Percentiles rank a stretch among this genome's conserved stretches.
Evolutionary conservation across 2,113 vertebrate species (phyloP).

Genomic region (Benitochromis conjunctus): DNA sequence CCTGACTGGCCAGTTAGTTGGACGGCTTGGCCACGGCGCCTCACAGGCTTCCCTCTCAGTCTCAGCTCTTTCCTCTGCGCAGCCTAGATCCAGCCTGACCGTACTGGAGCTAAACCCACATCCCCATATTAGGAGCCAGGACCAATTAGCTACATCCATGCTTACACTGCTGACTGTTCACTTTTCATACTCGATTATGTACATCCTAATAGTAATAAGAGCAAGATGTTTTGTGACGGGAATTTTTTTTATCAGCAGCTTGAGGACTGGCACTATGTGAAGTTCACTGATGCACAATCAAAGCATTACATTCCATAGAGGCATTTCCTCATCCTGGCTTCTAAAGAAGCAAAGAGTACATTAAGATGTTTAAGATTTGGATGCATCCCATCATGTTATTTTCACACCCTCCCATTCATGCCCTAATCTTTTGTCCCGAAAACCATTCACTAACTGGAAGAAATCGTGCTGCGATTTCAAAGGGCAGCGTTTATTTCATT

Average conservation of each 20-base stretch:
- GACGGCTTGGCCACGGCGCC: conserved; percentile 29
- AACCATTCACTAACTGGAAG: conserved; percentile 32
- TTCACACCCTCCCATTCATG: conserved; percentile 30
- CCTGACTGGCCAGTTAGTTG: conserved; percentile 33
- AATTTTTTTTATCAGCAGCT: conserved; percentile 33
- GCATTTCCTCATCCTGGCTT: conserved; percentile 6
- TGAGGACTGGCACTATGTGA: not conserved
- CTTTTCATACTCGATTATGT: conserved; percentile 34
- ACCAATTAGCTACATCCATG: conserved; percentile 49
- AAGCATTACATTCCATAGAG: conserved; percentile 7
- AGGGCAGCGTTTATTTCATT: not conserved
- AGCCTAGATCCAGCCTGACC: conserved; percentile 20
- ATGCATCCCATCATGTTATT: conserved; percentile 22
- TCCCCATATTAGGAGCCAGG: conserved; percentile 52
- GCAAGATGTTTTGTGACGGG: conserved; percentile 44
- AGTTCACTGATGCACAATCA: conserved; percentile 18
- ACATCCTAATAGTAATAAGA: conserved; percentile 42
- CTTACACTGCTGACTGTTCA: conserved; percentile 45
- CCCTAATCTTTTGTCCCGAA: conserved; percentile 19
- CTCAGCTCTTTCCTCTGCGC: conserved; percentile 12
- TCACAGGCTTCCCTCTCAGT: conserved; percentile 47
- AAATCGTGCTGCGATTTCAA: conserved; percentile 11
- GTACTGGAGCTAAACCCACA: conserved; percentile 53
- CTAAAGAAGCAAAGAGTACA: conserved; percentile 10
- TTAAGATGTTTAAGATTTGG: conserved; percentile 20